Evolutionary conservation across 1,140 invertebrate genomes (phyloP).

Genomic region (Vollenhovia emeryi): DNA sequence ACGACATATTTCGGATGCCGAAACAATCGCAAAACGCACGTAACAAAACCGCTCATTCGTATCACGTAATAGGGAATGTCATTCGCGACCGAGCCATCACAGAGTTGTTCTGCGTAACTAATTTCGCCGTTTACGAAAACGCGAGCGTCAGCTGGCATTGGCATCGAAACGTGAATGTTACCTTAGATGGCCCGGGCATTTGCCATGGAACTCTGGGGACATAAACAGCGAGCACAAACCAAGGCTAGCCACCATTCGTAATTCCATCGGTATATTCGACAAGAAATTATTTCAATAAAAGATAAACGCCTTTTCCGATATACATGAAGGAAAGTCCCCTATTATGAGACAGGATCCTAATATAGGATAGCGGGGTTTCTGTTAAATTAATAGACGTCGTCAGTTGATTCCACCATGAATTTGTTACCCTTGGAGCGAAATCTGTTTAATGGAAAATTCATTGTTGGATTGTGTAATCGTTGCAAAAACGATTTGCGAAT

Average conservation of each 20-base stretch:
- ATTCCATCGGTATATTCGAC: neutral
- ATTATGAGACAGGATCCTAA: too few species aligned
- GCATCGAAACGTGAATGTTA: constrained; percentile 42
- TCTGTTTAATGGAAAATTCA: too few species aligned
- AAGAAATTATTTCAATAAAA: neutral
- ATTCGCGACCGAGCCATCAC: constrained; percentile 30
- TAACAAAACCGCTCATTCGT: constrained; percentile 22
- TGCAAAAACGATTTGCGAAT: too few species aligned
- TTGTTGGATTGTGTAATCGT: too few species aligned
- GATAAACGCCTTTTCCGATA: neutral
- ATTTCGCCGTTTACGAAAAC: constrained; percentile 49
- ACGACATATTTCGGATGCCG: constrained; percentile 20
- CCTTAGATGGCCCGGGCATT: constrained; percentile 20
- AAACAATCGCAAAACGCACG: constrained; percentile 30
- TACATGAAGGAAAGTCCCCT: neutral
- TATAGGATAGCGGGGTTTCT: too few species aligned
- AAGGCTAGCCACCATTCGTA: neutral
- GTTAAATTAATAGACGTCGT: too few species aligned
- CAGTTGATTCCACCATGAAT: too few species aligned
- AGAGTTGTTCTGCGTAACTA: constrained; percentile 36
- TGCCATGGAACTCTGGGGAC: neutral
- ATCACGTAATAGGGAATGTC: constrained; percentile 32
- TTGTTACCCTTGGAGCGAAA: too few species aligned
- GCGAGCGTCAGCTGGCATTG: constrained; percentile 52
- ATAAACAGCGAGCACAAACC: constrained; percentile 5